Base-by-base conservation (phyloP, 2,113 vertebrate species). In the Trichomycterus rosablanca region DNA sequence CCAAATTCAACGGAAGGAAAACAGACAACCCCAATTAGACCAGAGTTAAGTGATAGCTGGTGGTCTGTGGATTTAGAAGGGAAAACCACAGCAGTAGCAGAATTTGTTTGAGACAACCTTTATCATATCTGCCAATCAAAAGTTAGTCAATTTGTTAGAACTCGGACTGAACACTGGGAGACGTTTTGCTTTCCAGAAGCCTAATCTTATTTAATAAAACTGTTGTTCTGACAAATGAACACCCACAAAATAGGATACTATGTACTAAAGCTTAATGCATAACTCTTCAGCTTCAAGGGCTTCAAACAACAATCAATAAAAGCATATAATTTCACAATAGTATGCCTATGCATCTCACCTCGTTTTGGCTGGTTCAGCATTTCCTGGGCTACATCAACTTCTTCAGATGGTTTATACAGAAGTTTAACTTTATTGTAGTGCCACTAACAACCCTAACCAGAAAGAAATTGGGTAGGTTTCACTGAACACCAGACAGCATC, bases 201-300 rank as follows among this genome's bases (percentile, higher is more conserved):
- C 49, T 9, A 28, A n/a, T n/a, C n/a, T n/a, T n/a, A n/a, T n/a
- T n/a, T n/a, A 43, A 63, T 35, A 12, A 35, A 26, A 63, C 12
- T 12, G 26, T 9, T 18, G 39, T 4, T 34, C 40, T 54, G 20
- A 46, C 18, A 44, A 54, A 54, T 16, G 10, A 34, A 15, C 16
- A 32, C 4, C 12, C 18, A 19, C 30, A 26, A 14, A 46, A 20
- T 26, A n/a, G n/a, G n/a, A n/a, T n/a, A n/a, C n/a, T n/a, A n/a
- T n/a, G n/a, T n/a, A n/a, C n/a, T n/a, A n/a, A n/a, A n/a, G n/a
- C n/a, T n/a, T n/a, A n/a, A n/a, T n/a, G n/a, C n/a, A n/a, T n/a
- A n/a, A n/a, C n/a, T n/a, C n/a, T n/a, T n/a, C n/a, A n/a, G n/a
- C n/a, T n/a, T n/a, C n/a, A n/a, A n/a, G n/a, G n/a, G n/a, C n/a